Evolutionary conservation across 2,888 invertebrate genomes (phyloP), one percentile per base, ranked within the genome.

Genomic region (Autographa pulchrina): DNA sequence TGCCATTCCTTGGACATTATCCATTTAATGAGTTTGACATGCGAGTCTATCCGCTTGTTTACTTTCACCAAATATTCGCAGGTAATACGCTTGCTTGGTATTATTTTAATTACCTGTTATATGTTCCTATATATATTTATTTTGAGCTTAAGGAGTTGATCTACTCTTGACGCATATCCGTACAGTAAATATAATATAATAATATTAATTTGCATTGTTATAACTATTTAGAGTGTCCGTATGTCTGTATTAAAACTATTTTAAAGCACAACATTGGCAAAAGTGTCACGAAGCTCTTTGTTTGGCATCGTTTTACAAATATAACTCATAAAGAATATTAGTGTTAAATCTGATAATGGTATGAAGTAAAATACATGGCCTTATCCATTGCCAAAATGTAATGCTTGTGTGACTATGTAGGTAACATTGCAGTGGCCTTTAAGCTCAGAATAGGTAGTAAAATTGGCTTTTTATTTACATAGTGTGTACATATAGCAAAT

Each of bases 1-100:
- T 78, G 48, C 81, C 81, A 0, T 80, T 79, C 14, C 54, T 78
- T 35, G 70, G 54, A 9, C 64, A 62, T 43, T 81, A 81, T 70
- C 72, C 78, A 16, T 81, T 80, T n/a, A 5, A 81, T 67, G 70
- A 68, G 62, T 72, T 59, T 38, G 78, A 78, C 65, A 3, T 65
- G 31, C 16, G 68, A 54, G 31, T 67, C 31, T 80, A 70, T 69
- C 74, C 78, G 16, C 65, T 52, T 9, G 9, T 81, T 52, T 81
- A 78, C 58, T 0, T 70, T 20, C 75, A 80, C 67, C 80, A 80
- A 43, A 38, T 70, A 2, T 62, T 7, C 18, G 11, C 80, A 67
- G 68, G 78, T 80, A 75, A 11, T 38, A 2, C 11, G n/a, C n/a
- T n/a, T n/a, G n/a, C n/a, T n/a, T n/a, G 11, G 78, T 62, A 32